These are phyloP conservation scores for Panagrolaimus sp. DNA, from an alignment of 1,140 invertebrate genomes.

Conservation along the genomic window DNA sequence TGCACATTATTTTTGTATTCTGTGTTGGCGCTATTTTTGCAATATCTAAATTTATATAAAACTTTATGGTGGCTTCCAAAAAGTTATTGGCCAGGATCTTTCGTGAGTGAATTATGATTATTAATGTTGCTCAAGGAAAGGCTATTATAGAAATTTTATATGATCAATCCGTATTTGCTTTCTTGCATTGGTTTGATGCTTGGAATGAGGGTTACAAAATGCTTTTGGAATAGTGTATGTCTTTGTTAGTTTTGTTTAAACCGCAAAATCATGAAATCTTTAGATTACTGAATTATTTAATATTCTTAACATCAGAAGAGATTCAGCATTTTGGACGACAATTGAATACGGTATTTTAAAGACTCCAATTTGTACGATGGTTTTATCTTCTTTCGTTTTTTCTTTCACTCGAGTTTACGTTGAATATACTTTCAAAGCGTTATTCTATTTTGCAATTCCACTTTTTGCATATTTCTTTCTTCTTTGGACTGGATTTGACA, in stretches of 20 bases:
- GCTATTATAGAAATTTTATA: conserved; percentile 84
- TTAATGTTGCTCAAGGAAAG: background rate
- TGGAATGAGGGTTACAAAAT: conserved; percentile 72
- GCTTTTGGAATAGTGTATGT: conserved; percentile 64
- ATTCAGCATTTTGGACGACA: conserved; percentile 32
- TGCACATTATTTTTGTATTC: conserved; percentile 73
- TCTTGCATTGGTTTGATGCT: conserved; percentile 75
- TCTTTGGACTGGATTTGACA: background rate
- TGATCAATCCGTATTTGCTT: conserved; percentile 81
- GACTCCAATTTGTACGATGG: conserved; percentile 48
- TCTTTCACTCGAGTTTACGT: conserved; percentile 71
- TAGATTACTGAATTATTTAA: conserved; percentile 5
- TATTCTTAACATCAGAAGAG: conserved; percentile 39
- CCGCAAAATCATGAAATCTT: background rate
- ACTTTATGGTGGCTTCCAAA: conserved; percentile 95
- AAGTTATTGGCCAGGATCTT: conserved; percentile 72
- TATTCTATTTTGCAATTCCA: conserved; percentile 80
- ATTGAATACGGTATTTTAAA: conserved; percentile 58
- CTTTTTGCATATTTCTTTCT: conserved; percentile 8
- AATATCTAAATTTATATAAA: conserved; percentile 87
- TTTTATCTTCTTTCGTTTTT: conserved; percentile 62
- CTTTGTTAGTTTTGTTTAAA: background rate
- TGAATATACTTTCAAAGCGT: conserved; percentile 70
- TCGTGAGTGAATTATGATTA: conserved; percentile 55
- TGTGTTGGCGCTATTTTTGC: conserved; percentile 69